Base-by-base conservation (phyloP, 2,797 vertebrate species). In the Neopelma chrysocephalum region DNA sequence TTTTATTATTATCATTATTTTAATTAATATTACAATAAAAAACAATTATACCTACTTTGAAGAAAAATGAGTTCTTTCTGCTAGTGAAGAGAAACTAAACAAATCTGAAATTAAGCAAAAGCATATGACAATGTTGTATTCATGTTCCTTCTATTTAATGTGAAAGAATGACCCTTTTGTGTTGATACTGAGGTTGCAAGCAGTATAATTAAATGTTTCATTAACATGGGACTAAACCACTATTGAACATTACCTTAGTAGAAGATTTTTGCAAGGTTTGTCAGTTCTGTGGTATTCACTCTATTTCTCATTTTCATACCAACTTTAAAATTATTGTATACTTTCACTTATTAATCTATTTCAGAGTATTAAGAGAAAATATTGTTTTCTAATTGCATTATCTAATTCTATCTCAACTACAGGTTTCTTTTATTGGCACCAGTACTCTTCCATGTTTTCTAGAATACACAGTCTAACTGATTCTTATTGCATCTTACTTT, bases 401-500 rank as follows among this genome's bases (percentile, higher is more conserved):
- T 82, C 72, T 90, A 88, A 92, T 93, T 96, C 80, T 92, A 61
- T 69, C 73, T 94, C 73, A 79, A 38, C 36, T 89, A 88, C 50
- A 79, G 6, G 5, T 34, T 81, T 78, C 42, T 93, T 69, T 80
- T 65, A 89, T 89, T 43, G 61, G 40, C 45, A 92, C 43, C 34
- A 42, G 19, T 57, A 34, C 27, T 88, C 71, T 96, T 53, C 32
- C 27, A 27, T 66, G 18, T 82, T 94, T 97, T 84, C 84, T 68
- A 75, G 89, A 84, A 69, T 51, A 76, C n/a, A 25, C 75, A 57
- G 27, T 90, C 76, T 62, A 93, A 94, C 31, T 88, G 81, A 92
- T 94, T 95, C 83, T 95, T 96, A 40, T 96, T 96, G 34, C 53
- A 65, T 15, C 47, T 91, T 88, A 43, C 5, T 70, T 89, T 84